These are phyloP conservation scores for Enteromius radiatus DNA, from an alignment of 2,797 vertebrate genomes.

Conservation along the genomic window DNA sequence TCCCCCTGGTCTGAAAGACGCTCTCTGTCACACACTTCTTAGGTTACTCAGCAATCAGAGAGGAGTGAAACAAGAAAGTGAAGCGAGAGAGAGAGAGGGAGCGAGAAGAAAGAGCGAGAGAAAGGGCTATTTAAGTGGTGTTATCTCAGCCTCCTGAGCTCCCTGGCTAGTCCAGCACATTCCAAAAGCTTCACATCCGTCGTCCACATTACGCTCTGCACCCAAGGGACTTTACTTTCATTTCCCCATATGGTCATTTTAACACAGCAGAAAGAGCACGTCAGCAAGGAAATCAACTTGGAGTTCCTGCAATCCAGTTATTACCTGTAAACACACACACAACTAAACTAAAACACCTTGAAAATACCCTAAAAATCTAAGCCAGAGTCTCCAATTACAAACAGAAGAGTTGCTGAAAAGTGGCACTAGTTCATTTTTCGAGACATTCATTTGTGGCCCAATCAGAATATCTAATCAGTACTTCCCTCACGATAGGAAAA, in stretches of 20 bases:
- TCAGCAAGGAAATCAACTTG: constrained; percentile 20
- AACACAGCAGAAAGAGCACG: constrained; percentile 40
- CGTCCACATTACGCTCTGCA: constrained; percentile 50
- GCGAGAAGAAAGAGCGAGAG: constrained; percentile 46
- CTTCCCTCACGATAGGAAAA: constrained; percentile 11
- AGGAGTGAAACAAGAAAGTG: constrained; percentile 67
- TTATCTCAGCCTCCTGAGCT: constrained; percentile 59
- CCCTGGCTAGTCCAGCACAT: constrained; percentile 57
- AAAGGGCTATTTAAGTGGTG: constrained; percentile 58
- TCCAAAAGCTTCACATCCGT: constrained; percentile 62
- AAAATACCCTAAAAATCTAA: neutral
- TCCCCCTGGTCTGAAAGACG: constrained; percentile 68
- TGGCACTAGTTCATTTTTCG: constrained; percentile 21
- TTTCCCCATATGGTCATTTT: constrained; percentile 61
- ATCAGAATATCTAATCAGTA: constrained; percentile 47
- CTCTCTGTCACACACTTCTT: constrained; percentile 82
- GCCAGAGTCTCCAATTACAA: neutral
- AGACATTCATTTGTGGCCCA: constrained; percentile 25
- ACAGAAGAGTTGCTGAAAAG: neutral
- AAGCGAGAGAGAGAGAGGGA: constrained; percentile 56
- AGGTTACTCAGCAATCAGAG: constrained; percentile 77
- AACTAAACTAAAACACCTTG: neutral
- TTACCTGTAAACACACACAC: neutral
- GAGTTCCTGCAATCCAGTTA: neutral
- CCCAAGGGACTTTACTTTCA: constrained; percentile 50